Conservation (phyloP, 2,888 invertebrate species). For the Melanotus villosus region DNA sequence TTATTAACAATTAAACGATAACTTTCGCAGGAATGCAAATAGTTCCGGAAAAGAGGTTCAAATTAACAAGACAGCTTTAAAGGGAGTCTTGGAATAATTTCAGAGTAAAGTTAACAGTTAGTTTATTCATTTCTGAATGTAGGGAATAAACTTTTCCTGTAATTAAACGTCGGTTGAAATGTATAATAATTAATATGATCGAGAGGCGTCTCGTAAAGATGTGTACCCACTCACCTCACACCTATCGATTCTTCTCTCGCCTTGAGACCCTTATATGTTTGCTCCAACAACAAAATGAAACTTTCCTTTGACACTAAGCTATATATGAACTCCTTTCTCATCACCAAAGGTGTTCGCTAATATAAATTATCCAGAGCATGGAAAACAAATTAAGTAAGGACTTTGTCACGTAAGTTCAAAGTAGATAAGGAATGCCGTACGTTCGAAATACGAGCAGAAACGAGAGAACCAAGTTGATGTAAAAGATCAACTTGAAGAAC, state of each 20-base stretch:
- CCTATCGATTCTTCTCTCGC: constrained; percentile 30
- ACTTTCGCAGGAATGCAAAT: no score
- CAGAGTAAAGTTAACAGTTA: no score
- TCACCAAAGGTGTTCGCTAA: constrained; percentile 66
- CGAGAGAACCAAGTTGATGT: constrained; percentile 49
- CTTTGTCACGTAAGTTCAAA: constrained; percentile 36
- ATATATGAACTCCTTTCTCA: constrained; percentile 65
- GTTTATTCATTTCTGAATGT: no score
- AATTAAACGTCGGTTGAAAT: not conserved
- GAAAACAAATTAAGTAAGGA: constrained; percentile 62
- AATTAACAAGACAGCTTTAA: no score
- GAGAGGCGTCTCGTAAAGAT: not conserved
- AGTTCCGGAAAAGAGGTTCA: no score
- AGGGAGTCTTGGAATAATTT: no score
- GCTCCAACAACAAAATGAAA: constrained; percentile 64
- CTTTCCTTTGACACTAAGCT: constrained; percentile 66
- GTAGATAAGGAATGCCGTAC: constrained; percentile 24
- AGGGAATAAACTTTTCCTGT: not conserved
- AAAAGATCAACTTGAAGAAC: constrained; percentile 64
- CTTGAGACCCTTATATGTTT: constrained; percentile 62
- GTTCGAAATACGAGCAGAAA: constrained; percentile 23
- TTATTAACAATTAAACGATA: no score
- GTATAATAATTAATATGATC: not conserved
- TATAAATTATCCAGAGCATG: constrained; percentile 66
- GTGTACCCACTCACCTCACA: constrained; percentile 21